Conservation (phyloP, 2,888 invertebrate species). For the Phengaris alcon region DNA sequence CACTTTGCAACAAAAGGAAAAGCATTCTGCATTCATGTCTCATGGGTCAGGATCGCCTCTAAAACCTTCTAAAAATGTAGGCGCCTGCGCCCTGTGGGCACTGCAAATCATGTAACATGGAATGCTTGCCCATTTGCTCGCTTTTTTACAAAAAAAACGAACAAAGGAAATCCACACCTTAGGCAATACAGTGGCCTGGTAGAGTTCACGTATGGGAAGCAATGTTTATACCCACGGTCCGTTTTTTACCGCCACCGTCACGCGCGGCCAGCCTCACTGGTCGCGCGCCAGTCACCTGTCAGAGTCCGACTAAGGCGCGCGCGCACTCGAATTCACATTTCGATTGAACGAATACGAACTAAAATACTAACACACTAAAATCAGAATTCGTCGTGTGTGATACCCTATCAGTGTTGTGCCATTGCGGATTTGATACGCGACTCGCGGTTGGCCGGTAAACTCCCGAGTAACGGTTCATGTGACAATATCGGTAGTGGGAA, state of each 20-base stretch:
- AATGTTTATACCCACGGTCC: conserved; percentile 54
- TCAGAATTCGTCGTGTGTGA: conserved; percentile 50
- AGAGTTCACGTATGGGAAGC: conserved; percentile 37
- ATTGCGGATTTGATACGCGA: conserved; percentile 60
- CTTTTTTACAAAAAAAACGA: neutral
- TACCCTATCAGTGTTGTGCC: conserved; percentile 46
- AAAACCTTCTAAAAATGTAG: neutral
- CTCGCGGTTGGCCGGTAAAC: conserved; percentile 47
- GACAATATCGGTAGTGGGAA: conserved; percentile 32
- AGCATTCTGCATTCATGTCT: neutral
- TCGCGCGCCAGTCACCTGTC: conserved; percentile 69
- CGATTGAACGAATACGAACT: conserved; percentile 56
- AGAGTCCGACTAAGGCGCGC: conserved; percentile 63
- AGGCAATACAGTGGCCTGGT: conserved; percentile 3
- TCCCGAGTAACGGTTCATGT: conserved; percentile 50
- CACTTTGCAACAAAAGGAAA: neutral
- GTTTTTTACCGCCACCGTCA: conserved; percentile 52
- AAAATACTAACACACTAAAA: conserved; percentile 57
- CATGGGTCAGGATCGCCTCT: neutral
- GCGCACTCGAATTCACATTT: conserved; percentile 49
- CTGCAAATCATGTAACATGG: neutral
- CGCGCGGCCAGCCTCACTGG: conserved; percentile 50
- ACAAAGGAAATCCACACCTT: conserved; percentile 15
- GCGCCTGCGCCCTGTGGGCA: neutral
- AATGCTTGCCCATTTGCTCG: neutral